Base-by-base conservation (phyloP, 2,888 invertebrate genomes). In the Muscina levida region DNA sequence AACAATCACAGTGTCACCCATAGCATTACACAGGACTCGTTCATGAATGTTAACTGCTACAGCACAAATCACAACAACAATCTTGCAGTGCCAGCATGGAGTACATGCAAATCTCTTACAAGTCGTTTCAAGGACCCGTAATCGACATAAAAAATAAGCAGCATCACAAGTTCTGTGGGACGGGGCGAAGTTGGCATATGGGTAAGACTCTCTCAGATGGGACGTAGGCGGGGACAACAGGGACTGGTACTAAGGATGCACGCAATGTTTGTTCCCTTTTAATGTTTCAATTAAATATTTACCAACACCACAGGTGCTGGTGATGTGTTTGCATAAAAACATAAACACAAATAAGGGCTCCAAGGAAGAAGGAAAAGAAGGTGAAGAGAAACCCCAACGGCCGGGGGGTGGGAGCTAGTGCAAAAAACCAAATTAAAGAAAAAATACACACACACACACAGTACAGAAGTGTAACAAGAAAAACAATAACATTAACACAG, bases 271-370 rank as follows among this genome's bases (percentile, higher is more conserved):
- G 77, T 66, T 81, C 62, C 37, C 48, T 71, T 81, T 81, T 81
- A 77, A 81, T 81, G 81, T 77, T 81, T 81, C 81, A 81, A 81
- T 81, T 81, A 81, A 81, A 81, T 81, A 81, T 81, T 81, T 77
- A 81, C 81, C 74, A 81, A 77, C 81, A 81, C 81, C 77, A 75
- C 81, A 81, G 81, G 81, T 81, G 81, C 81, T 77, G 81, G 72
- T 77, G 77, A 81, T 81, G 77, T 77, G 67, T 67, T 74, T 81
- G 74, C 65, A 62, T 37, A 59, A 22, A 11, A 62, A 42, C 62
- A 62, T 75, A 42, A 68, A 68, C 19, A 37, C 17, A 57, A 24
- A 57, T n/a, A 22, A 22, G 5, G 22, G 26, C 26, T 26, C n/a
- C n/a, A n/a, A 56, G 13, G 31, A 56, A 57, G 37, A 57, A 37